phyloP scores from a whole-genome alignment of 2,888 invertebrate species.

The Eupeodes latifasciatus region DNA sequence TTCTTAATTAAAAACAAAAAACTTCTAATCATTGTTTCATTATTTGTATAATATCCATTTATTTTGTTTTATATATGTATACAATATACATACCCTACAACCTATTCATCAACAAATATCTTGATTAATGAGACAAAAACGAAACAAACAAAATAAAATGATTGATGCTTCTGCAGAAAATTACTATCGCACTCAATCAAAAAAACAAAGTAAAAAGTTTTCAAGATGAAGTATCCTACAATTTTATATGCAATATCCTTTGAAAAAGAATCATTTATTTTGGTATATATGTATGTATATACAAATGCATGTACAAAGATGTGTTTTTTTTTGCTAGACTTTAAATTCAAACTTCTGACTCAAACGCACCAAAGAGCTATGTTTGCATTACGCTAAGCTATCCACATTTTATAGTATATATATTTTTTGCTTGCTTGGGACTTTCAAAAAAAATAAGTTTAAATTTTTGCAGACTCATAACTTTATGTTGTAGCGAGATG shows the following conservation, averaged over 20 bases:
- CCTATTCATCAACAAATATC: constrained; percentile 21
- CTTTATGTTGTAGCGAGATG: background rate
- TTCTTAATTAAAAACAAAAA: background rate
- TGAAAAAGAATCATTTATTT: background rate
- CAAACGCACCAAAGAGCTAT: constrained; percentile 18
- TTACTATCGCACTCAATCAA: constrained; percentile 30
- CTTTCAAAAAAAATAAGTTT: constrained; percentile 19
- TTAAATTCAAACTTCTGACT: constrained; percentile 11
- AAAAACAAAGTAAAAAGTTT: background rate
- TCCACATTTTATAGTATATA: background rate
- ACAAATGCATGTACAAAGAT: background rate
- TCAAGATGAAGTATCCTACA: background rate
- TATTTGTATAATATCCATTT: background rate
- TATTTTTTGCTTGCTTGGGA: background rate
- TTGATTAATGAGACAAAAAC: constrained; percentile 35
- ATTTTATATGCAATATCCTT: constrained; percentile 4
- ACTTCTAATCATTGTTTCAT: background rate
- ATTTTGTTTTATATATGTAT: background rate
- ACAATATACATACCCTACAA: background rate
- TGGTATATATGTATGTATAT: background rate
- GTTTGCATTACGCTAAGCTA: constrained; percentile 21
- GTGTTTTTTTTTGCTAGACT: background rate
- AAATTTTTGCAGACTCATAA: constrained; percentile 36
- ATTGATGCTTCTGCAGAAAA: constrained; percentile 33
- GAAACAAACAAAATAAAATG: constrained; percentile 23